Evolutionary conservation across 2,888 invertebrate species (phyloP).

Genomic region (Tetramorium bicarinatum): DNA sequence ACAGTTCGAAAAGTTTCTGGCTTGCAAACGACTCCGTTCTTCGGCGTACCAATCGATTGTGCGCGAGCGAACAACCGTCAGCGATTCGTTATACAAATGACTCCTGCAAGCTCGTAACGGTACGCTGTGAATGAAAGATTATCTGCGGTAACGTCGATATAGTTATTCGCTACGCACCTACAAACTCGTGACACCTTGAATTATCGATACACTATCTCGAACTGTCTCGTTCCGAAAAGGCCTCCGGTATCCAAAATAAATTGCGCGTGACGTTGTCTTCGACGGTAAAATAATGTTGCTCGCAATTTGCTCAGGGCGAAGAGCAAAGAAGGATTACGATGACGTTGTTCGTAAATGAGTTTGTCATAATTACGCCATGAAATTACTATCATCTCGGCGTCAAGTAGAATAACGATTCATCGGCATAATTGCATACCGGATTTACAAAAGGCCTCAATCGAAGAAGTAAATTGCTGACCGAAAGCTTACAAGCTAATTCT

Average conservation of each 20-base stretch:
- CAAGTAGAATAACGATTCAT: constrained; percentile 23
- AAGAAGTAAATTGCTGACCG: constrained; percentile 2
- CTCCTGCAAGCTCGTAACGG: constrained; percentile 54
- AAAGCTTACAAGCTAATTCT: constrained; percentile 9
- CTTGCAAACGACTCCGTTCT: constrained; percentile 31
- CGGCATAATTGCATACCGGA: constrained; percentile 9
- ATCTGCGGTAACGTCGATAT: constrained; percentile 35
- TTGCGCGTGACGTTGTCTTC: constrained; percentile 48
- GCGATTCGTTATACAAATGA: constrained; percentile 53
- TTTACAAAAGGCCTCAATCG: constrained; percentile 23
- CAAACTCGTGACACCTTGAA: constrained; percentile 35
- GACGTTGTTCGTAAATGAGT: constrained; percentile 35
- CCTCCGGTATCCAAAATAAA: constrained; percentile 23
- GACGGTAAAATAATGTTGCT: constrained; percentile 39
- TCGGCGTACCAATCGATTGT: constrained; percentile 37
- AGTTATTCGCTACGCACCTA: constrained; percentile 31
- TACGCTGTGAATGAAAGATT: constrained; percentile 46
- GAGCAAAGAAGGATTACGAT: not conserved
- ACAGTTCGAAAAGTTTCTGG: constrained; percentile 39
- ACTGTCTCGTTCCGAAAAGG: constrained; percentile 30
- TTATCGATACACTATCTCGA: constrained; percentile 54
- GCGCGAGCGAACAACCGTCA: constrained; percentile 37
- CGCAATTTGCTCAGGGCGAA: not conserved
- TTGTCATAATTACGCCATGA: constrained; percentile 33
- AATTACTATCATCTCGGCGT: constrained; percentile 41